Evolutionary conservation across 2,113 vertebrate genomes (phyloP).

Genomic region (Mormyrus lacerda): DNA sequence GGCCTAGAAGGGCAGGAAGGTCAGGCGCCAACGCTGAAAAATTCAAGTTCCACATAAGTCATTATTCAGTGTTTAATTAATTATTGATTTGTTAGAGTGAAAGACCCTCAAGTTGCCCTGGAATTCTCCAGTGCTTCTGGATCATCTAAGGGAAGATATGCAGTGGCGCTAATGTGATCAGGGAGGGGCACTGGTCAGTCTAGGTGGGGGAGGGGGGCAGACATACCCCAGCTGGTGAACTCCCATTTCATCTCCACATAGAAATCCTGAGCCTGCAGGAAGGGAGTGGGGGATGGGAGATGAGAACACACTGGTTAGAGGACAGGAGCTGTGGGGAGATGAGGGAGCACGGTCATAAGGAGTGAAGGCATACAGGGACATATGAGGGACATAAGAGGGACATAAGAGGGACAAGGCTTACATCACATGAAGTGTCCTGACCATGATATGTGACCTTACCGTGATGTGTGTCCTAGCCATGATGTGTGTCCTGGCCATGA

Average conservation of each 20-base stretch:
- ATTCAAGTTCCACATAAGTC: background rate
- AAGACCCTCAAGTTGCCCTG: background rate
- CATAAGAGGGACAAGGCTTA: background rate
- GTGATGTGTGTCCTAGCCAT: too few species aligned
- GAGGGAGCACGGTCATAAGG: background rate
- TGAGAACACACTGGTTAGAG: background rate
- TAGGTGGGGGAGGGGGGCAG: background rate
- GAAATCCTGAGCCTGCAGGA: slow-evolving; percentile 85
- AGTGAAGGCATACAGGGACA: background rate
- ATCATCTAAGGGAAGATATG: background rate
- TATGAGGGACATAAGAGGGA: background rate
- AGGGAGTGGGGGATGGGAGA: background rate
- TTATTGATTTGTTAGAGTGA: background rate
- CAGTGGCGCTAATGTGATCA: background rate
- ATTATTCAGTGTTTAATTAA: background rate
- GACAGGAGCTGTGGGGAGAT: background rate
- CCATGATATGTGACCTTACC: too few species aligned
- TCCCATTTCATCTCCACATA: slow-evolving; percentile 98
- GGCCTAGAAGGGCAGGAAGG: too few species aligned
- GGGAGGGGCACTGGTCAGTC: background rate
- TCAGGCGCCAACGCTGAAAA: background rate
- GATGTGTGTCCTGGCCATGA: too few species aligned
- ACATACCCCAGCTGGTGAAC: slow-evolving; percentile 95
- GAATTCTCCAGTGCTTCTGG: background rate
- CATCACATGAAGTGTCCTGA: background rate